Evolutionary conservation across 2,797 vertebrate species (phyloP).

Genomic region (Cossypha dichroa): DNA sequence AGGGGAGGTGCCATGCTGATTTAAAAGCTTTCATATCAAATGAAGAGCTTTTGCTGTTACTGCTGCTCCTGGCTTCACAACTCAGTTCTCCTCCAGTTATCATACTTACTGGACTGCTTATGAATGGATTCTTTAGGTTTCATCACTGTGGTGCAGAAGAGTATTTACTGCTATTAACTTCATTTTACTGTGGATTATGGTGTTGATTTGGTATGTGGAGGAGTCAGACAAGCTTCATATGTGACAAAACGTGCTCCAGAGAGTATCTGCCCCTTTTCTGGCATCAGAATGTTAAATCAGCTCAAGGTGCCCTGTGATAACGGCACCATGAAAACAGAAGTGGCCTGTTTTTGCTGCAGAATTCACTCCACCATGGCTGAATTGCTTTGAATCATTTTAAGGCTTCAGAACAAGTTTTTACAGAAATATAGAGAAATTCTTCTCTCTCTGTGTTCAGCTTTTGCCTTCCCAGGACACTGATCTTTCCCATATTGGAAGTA

Average conservation of each 20-base stretch:
- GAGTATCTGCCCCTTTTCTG: background rate
- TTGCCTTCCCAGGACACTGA: background rate
- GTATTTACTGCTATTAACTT: background rate
- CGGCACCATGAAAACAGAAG: background rate
- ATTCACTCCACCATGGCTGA: background rate
- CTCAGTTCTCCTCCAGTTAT: background rate
- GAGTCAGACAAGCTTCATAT: background rate
- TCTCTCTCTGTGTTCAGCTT: background rate
- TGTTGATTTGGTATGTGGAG: background rate
- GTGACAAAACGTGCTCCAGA: background rate
- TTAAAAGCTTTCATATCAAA: background rate
- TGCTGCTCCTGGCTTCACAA: background rate
- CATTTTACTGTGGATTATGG: background rate
- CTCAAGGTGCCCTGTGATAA: background rate
- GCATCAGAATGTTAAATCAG: background rate
- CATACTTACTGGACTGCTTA: background rate
- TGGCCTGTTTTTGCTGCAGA: background rate
- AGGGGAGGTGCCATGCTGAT: background rate
- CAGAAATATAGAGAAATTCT: background rate
- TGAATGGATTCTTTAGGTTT: background rate
- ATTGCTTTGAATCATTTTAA: background rate
- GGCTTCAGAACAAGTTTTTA: background rate
- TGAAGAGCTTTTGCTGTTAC: background rate
- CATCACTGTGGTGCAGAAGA: background rate
- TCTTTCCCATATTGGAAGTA: background rate